These are phyloP conservation scores for Microhierax caerulescens DNA, from an alignment of 2,797 vertebrate genomes.

Conservation along the genomic window DNA sequence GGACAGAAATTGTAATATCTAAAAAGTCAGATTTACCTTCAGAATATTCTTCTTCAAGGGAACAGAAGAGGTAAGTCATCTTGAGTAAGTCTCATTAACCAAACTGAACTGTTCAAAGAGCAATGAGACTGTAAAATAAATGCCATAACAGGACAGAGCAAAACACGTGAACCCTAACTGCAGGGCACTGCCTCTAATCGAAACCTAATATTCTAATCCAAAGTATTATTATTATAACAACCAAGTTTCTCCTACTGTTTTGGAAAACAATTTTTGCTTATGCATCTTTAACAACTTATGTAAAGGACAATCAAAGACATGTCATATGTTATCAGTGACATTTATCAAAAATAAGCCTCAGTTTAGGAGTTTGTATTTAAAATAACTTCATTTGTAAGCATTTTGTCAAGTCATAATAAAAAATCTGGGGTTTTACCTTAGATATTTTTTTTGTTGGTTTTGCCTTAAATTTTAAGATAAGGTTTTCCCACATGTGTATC, in stretches of 20 bases:
- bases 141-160: background rate
- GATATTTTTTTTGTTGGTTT: no score
- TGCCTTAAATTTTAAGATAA: background rate
- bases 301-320: background rate
- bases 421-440: no score
- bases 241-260: background rate
- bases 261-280: background rate
- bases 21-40: background rate
- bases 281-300: background rate
- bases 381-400: background rate
- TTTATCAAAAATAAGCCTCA: background rate
- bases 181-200: background rate
- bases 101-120: background rate
- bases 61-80: background rate
- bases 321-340: accelerated
- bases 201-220: background rate
- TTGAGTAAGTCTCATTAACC: background rate
- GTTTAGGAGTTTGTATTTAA: background rate
- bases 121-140: background rate
- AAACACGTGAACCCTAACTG: background rate
- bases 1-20: background rate
- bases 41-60: background rate
- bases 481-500: background rate
- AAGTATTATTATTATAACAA: background rate
- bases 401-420: background rate